These are phyloP conservation scores for Volucella inanis DNA, from an alignment of 2,888 invertebrate genomes.

Conservation along the genomic window DNA sequence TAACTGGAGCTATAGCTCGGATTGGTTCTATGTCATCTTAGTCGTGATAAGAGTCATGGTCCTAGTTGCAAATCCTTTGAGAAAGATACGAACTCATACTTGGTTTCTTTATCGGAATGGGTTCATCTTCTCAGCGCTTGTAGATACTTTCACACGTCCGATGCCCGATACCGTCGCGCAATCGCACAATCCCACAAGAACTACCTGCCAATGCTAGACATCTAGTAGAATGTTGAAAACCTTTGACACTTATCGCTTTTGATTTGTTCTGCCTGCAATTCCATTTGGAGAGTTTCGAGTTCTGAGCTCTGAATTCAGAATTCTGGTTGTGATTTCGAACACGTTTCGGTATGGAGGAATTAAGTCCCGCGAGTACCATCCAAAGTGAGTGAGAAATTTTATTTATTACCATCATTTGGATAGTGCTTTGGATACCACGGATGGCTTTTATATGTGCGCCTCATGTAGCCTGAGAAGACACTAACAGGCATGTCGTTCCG, in stretches of 20 bases:
- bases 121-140: conserved; percentile 65
- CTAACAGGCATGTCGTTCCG: conserved; percentile 27
- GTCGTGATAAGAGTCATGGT: conserved; percentile 40
- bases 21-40: conserved; percentile 31
- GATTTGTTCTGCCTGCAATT: conserved; percentile 66
- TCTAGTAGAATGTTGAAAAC: conserved; percentile 61
- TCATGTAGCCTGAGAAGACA: conserved; percentile 5
- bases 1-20: not conserved
- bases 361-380: conserved; percentile 17
- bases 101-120: conserved; percentile 72
- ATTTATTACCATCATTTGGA: conserved; percentile 69
- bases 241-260: conserved; percentile 75
- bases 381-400: conserved; percentile 68
- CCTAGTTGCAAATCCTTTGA: conserved; percentile 56
- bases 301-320: not conserved
- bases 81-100: conserved; percentile 50
- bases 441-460: not conserved
- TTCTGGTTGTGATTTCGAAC: conserved; percentile 71
- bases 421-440: conserved; percentile 20
- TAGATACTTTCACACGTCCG: conserved; percentile 73
- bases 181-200: conserved; percentile 28
- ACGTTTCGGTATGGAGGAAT: conserved; percentile 62
- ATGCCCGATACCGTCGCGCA: conserved; percentile 23
- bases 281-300: no score
- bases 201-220: not conserved